Conservation (phyloP, 2,113 vertebrate genomes). For the Nannospalax galili region DNA sequence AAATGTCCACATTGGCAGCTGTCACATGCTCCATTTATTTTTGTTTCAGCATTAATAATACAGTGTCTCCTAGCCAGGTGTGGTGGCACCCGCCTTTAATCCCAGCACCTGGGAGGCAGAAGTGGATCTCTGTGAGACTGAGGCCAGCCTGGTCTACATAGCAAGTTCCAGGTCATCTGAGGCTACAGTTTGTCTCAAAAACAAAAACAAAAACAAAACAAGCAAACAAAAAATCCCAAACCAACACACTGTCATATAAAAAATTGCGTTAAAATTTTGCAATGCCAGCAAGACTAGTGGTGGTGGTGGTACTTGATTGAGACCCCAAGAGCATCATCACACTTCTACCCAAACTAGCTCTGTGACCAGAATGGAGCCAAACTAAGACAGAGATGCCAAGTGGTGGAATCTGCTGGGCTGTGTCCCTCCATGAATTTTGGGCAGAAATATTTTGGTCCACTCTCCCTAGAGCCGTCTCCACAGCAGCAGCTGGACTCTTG, state of each 20-base stretch:
- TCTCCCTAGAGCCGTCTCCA: not conserved
- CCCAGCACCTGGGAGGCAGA: too few relatives aligned
- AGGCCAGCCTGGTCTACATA: too few relatives aligned
- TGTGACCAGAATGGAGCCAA: not conserved
- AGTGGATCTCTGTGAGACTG: too few relatives aligned
- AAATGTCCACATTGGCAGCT: not conserved
- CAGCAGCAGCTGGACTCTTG: not conserved
- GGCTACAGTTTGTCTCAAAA: too few relatives aligned
- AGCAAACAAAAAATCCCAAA: too few relatives aligned
- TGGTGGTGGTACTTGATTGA: not conserved
- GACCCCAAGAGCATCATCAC: not conserved
- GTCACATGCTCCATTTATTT: not conserved
- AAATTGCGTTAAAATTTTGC: not conserved
- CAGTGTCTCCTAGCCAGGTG: too few relatives aligned
- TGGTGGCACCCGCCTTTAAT: too few relatives aligned
- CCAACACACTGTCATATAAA: not conserved
- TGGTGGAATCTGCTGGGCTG: not conserved
- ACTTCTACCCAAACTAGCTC: not conserved
- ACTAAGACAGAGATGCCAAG: not conserved
- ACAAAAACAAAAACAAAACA: too few relatives aligned
- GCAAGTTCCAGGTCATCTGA: too few relatives aligned
- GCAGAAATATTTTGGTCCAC: not conserved
- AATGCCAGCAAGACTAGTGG: not conserved
- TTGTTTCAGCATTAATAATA: not conserved
- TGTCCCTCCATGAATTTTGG: not conserved